Percentiles rank a stretch among this genome's conserved stretches.
phyloP scores from a whole-genome alignment of 2,888 invertebrate species.

The Synergus japonicus region DNA sequence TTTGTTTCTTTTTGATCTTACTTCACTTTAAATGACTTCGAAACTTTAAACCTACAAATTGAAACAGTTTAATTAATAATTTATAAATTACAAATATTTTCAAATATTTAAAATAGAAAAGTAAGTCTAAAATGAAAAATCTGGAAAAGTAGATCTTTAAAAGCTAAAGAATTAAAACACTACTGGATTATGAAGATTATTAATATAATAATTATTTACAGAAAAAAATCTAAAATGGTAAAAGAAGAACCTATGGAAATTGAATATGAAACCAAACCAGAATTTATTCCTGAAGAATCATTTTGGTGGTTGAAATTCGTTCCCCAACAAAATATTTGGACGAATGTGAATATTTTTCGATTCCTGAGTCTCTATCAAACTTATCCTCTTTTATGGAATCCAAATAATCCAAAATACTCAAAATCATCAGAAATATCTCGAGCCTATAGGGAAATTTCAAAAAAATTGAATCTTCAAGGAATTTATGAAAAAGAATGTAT shows the following conservation, averaged over 20 bases:
- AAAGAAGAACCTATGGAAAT: not conserved
- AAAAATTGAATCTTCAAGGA: constrained; percentile 39
- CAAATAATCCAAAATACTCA: constrained; percentile 4
- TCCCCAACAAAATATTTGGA: constrained; percentile 41
- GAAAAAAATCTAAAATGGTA: not conserved
- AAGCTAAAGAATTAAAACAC: not conserved
- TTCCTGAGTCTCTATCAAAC: constrained; percentile 45
- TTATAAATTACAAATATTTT: not conserved
- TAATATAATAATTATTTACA: not conserved
- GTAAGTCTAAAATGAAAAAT: not conserved
- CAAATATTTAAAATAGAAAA: not conserved
- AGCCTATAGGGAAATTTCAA: constrained; percentile 44
- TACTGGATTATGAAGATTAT: not conserved
- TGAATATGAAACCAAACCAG: not conserved
- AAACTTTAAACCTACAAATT: not conserved
- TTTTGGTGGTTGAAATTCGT: constrained; percentile 44
- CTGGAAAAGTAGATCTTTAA: not conserved
- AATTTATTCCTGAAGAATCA: not conserved
- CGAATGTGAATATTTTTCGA: constrained; percentile 50
- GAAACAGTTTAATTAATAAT: not conserved
- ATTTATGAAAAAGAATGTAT: constrained; percentile 40
- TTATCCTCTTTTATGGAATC: constrained; percentile 48
- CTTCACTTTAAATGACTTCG: not conserved
- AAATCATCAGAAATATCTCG: constrained; percentile 20
- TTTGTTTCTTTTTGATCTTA: not conserved